Percentiles rank a stretch among this genome's conserved stretches.
phyloP scores from a whole-genome alignment of 2,797 vertebrate genomes.

The Anabas testudineus region DNA sequence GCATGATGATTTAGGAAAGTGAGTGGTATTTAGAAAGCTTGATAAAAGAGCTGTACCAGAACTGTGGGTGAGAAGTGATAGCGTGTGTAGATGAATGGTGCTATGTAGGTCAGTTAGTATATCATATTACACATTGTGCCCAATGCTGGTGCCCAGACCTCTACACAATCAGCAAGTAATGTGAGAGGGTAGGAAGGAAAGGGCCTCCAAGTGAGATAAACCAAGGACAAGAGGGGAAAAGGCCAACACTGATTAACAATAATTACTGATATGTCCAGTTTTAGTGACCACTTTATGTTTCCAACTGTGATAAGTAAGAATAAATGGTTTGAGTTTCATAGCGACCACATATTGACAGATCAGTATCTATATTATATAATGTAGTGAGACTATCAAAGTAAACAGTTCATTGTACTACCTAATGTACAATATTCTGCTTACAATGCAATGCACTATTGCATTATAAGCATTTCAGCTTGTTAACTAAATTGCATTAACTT shows the following conservation, averaged over 20 bases:
- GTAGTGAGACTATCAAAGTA: too few species aligned
- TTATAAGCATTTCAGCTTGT: too few species aligned
- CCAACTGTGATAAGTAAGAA: too few species aligned
- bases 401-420: too few species aligned
- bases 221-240: background rate
- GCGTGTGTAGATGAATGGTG: slow-evolving; percentile 8
- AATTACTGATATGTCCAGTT: background rate
- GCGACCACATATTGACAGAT: too few species aligned
- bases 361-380: too few species aligned
- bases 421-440: too few species aligned
- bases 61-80: slow-evolving; percentile 52
- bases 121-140: slow-evolving; percentile 58
- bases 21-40: slow-evolving; percentile 3
- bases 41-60: slow-evolving; percentile 21
- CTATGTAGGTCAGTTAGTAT: slow-evolving; percentile 61
- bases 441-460: too few species aligned
- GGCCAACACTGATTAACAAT: background rate
- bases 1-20: slow-evolving; percentile 12
- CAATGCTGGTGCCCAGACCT: slow-evolving; percentile 4
- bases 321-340: too few species aligned
- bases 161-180: slow-evolving; percentile 25
- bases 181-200: slow-evolving; percentile 12
- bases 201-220: slow-evolving; percentile 1
- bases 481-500: too few species aligned
- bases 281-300: too few species aligned